phyloP scores from a whole-genome alignment of 2,888 invertebrate genomes.

The Heliconius charithonia region DNA sequence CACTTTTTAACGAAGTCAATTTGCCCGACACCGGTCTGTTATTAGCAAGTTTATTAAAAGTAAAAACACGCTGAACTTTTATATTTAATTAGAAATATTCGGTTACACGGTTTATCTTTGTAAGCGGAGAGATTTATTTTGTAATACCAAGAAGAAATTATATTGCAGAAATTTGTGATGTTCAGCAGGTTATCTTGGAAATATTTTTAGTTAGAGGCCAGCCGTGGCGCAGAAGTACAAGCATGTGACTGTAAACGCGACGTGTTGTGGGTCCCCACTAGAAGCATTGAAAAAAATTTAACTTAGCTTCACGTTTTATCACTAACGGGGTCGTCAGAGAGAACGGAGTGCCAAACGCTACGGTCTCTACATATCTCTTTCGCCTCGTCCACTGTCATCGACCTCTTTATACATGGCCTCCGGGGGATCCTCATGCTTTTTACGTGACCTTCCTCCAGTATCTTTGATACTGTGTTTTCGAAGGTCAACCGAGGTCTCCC shows the following conservation, averaged over 20 bases:
- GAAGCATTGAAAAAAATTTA: neutral
- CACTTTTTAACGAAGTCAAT: neutral
- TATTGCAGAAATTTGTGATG: neutral
- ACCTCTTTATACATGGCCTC: too few species aligned
- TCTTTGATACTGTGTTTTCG: too few species aligned
- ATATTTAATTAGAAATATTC: conserved; percentile 16
- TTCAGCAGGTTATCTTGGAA: neutral
- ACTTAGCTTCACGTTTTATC: too few species aligned
- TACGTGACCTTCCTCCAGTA: too few species aligned
- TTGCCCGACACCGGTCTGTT: neutral
- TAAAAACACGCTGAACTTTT: neutral
- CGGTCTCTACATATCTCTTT: too few species aligned
- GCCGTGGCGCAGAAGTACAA: neutral
- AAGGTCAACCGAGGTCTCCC: too few species aligned
- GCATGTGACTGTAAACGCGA: neutral
- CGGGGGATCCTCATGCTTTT: too few species aligned
- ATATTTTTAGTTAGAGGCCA: neutral
- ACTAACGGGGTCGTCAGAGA: too few species aligned
- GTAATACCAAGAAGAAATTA: neutral
- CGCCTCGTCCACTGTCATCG: too few species aligned
- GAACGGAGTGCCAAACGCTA: too few species aligned
- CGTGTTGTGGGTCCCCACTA: neutral
- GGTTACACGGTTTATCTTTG: conserved; percentile 4
- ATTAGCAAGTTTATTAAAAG: conserved; percentile 21
- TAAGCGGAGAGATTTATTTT: neutral